Percentiles rank a stretch among this genome's conserved stretches.
These are phyloP conservation scores for Chaetogeoica ovagalla DNA, from an alignment of 2,888 invertebrate species.

Conservation along the genomic window DNA sequence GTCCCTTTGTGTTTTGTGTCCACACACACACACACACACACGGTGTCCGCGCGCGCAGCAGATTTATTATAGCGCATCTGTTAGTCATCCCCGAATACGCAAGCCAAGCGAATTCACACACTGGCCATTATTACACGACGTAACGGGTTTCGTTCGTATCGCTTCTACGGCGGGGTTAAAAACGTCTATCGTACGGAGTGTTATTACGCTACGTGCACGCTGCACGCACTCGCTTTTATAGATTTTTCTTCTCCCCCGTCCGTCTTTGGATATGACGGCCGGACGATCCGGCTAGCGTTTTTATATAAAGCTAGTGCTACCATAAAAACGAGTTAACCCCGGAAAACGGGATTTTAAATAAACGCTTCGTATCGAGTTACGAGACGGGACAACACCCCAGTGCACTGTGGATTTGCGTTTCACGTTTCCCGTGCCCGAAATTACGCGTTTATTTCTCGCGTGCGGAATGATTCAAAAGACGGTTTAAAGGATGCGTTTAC, in stretches of 20 bases:
- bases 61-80: constrained; percentile 42
- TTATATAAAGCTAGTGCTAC: too few relatives aligned
- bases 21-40: neutral
- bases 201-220: too few relatives aligned
- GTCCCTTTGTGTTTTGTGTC: constrained; percentile 22
- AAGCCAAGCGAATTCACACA: constrained; percentile 42
- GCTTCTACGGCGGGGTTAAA: neutral
- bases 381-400: too few relatives aligned
- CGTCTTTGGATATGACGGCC: neutral
- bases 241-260: constrained; percentile 9
- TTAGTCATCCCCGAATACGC: constrained; percentile 20
- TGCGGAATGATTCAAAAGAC: too few relatives aligned
- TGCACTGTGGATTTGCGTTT: too few relatives aligned
- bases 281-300: too few relatives aligned
- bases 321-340: too few relatives aligned
- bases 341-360: too few relatives aligned
- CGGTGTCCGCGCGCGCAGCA: neutral
- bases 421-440: too few relatives aligned
- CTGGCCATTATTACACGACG: constrained; percentile 44
- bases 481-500: too few relatives aligned
- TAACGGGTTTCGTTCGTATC: constrained; percentile 21
- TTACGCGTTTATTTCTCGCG: too few relatives aligned
- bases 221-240: neutral
- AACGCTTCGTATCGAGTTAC: too few relatives aligned
- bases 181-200: neutral